Base-by-base conservation (phyloP, 2,113 vertebrate genomes). In the Ammodramus savannarum region DNA sequence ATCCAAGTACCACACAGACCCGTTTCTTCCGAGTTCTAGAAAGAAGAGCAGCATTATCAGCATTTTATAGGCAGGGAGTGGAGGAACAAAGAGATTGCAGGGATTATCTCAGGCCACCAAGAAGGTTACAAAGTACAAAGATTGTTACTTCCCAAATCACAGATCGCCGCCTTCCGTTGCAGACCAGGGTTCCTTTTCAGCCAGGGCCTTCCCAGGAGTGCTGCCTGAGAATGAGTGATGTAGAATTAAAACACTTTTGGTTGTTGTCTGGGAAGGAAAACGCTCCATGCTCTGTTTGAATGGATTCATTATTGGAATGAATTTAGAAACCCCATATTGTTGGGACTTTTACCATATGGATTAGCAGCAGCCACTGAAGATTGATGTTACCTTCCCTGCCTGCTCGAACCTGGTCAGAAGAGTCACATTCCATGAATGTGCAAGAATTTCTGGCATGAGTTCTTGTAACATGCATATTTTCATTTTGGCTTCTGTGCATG, bases 361-460 rank as follows among this genome's bases (percentile, higher is more conserved):
- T 89, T 77, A 83, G 58, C 34, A 79, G 39, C 71, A 74, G 59
- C 67, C 6, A 0, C 52, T 77, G 6, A 58, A 91, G 75, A 38
- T 31, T 69, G 87, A 26, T 0, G 0, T 72, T 96, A 69, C 87
- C 43, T 93, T 91, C 93, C 55, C 91, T 91, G 29, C 74, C 57
- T 94, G 58, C 80, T 89, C 0, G 0, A 87, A 89, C 51, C 67
- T 83, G 67, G 85, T 97, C 67, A 80, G 87, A 85, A 82, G 34
- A 93, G 79, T 85, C 51, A 87, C 85, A 94, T 95, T 93, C 71
- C 81, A 79, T 16, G 39, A 77, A 95, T 7, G 80, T 95, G 86
- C 93, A 95, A 89, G 93, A 93, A 94, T 94, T 96, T 91, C 87
- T 96, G 87, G 73, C 84, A 89, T 62, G 86, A 87, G 57, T 87